Evolutionary conservation across 2,888 invertebrate genomes (phyloP).

Genomic region (Phyllotreta striolata): DNA sequence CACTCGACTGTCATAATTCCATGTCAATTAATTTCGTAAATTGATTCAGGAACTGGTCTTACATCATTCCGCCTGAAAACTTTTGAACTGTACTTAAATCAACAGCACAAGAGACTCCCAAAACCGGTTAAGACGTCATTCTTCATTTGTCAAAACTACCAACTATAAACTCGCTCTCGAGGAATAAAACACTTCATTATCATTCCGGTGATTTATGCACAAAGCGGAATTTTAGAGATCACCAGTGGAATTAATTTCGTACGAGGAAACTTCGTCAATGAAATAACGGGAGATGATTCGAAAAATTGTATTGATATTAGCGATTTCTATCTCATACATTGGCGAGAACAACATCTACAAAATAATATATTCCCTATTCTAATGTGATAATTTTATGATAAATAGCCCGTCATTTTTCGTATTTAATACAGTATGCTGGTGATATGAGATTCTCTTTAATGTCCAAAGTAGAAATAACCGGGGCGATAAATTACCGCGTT

Average conservation of each 20-base stretch:
- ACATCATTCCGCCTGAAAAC: no score
- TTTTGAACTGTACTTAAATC: neutral
- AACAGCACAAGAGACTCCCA: conserved; percentile 6
- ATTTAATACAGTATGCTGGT: neutral
- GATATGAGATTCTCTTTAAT: conserved; percentile 23
- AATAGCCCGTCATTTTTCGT: no score
- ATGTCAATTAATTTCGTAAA: no score
- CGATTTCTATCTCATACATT: no score
- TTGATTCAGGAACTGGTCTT: no score
- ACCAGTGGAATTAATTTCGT: conserved; percentile 23
- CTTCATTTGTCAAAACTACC: conserved; percentile 26
- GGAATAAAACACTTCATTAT: conserved; percentile 22
- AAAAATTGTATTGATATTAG: no score
- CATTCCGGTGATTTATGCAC: conserved; percentile 21
- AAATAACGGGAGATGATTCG: no score
- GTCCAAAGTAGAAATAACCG: conserved; percentile 22
- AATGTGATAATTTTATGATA: no score
- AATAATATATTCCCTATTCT: no score
- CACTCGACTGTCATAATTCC: no score
- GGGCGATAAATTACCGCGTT: conserved; percentile 30
- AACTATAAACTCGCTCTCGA: conserved; percentile 12
- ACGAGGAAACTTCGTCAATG: no score
- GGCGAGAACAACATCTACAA: no score
- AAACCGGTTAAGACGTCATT: conserved; percentile 29
- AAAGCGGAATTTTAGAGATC: conserved; percentile 10